A percentile compares a stretch with the other conserved stretches of the same genome.
Conservation (phyloP, 1,140 invertebrate genomes). For the Zeugodacus cucurbitae region DNA sequence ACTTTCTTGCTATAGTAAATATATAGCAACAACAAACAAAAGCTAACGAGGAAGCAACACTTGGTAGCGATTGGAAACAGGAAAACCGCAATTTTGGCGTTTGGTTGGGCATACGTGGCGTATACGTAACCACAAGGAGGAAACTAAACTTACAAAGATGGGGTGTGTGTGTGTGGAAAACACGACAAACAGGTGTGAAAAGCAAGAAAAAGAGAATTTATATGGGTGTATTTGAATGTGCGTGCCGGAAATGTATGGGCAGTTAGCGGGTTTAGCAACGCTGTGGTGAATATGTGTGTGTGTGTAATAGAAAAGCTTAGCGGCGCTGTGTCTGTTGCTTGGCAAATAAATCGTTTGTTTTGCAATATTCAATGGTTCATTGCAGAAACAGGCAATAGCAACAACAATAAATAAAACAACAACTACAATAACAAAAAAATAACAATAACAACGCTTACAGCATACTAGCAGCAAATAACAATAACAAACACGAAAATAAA, state of each 20-base stretch:
- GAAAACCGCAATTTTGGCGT: conserved; percentile 39
- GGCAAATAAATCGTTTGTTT: conserved; percentile 50
- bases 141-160: background rate
- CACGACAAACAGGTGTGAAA: conserved; percentile 25
- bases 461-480: background rate
- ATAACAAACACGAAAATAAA: conserved; percentile 8
- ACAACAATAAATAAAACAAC: conserved; percentile 44
- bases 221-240: background rate
- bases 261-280: background rate
- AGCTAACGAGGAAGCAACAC: background rate
- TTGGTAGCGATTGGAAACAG: conserved; percentile 25
- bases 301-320: background rate
- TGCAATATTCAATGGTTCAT: conserved; percentile 62
- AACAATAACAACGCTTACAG: too few species aligned
- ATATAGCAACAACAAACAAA: background rate
- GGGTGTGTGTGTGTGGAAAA: background rate
- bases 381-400: conserved; percentile 51
- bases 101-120: conserved; percentile 28
- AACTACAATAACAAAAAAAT: too few species aligned
- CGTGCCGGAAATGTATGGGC: conserved; percentile 5
- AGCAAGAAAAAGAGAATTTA: background rate
- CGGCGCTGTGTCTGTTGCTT: conserved; percentile 43
- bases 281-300: too few species aligned
- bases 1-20: background rate
- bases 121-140: background rate